phyloP scores from a whole-genome alignment of 2,888 invertebrate genomes.

The Tuta absoluta region DNA sequence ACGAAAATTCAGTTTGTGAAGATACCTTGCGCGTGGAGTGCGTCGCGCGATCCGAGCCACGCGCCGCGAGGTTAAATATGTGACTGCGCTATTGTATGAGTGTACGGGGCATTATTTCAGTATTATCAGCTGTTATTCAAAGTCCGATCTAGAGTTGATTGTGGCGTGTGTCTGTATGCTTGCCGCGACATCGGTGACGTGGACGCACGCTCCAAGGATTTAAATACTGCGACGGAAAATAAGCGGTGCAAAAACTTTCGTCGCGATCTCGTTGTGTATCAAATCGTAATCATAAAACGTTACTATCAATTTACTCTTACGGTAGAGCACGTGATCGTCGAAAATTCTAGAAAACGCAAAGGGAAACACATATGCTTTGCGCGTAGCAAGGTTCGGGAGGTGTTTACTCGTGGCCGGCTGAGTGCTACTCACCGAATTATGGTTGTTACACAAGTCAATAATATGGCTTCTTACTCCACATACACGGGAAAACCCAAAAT shows the following conservation, averaged over 20 bases:
- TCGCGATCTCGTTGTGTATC: constrained; percentile 53
- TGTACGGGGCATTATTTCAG: constrained; percentile 57
- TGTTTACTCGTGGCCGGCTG: constrained; percentile 62
- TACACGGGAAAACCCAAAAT: constrained; percentile 79
- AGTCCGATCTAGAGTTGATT: constrained; percentile 40
- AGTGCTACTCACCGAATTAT: constrained; percentile 72
- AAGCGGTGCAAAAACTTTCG: constrained; percentile 66
- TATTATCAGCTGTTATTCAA: constrained; percentile 54
- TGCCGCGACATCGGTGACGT: constrained; percentile 66
- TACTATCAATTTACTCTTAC: constrained; percentile 55
- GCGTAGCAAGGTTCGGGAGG: constrained; percentile 54
- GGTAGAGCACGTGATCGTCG: constrained; percentile 63
- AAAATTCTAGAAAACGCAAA: constrained; percentile 70
- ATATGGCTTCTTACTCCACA: constrained; percentile 77
- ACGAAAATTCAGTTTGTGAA: constrained; percentile 74
- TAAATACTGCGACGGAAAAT: constrained; percentile 72
- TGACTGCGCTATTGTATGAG: constrained; percentile 68
- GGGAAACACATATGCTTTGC: constrained; percentile 50
- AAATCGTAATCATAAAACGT: constrained; percentile 57
- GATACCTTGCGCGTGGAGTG: constrained; percentile 57
- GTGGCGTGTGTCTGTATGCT: constrained; percentile 48
- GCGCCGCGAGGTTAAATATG: constrained; percentile 69
- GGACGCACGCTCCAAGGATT: constrained; percentile 70
- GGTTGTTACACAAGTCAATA: constrained; percentile 77
- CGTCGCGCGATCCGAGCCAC: constrained; percentile 49